Conservation (phyloP, 2,888 invertebrate species). For the Trachelus iudaicus region DNA sequence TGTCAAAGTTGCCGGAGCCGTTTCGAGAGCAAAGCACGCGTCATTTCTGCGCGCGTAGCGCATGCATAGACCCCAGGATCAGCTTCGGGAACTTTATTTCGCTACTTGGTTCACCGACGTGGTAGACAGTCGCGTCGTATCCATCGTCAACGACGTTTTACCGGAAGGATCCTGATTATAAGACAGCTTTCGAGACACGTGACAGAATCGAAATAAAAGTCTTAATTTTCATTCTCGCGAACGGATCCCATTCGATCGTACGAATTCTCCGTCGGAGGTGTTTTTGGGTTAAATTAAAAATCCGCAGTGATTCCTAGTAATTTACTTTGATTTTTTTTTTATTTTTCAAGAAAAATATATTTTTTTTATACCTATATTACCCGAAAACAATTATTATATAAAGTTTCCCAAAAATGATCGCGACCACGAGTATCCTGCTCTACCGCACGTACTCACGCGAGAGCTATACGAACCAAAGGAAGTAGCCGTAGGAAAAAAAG, state of each 20-base stretch:
- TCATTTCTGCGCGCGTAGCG: slow-evolving; percentile 24
- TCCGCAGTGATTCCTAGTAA: neutral
- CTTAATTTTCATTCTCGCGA: neutral
- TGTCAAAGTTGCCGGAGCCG: neutral
- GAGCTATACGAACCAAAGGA: neutral
- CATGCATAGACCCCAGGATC: slow-evolving; percentile 29
- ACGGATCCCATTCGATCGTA: neutral
- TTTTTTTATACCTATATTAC: neutral
- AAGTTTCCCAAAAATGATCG: neutral
- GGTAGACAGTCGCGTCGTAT: slow-evolving; percentile 48
- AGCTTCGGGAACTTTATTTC: slow-evolving; percentile 30
- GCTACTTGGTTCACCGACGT: slow-evolving; percentile 22
- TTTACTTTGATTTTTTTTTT: neutral
- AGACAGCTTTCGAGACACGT: neutral
- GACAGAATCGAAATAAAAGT: neutral
- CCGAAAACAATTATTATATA: neutral
- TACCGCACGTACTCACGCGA: neutral
- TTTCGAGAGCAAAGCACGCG: neutral
- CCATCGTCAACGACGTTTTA: slow-evolving; percentile 44
- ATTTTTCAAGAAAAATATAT: neutral
- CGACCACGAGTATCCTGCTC: neutral
- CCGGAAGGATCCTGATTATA: neutral
- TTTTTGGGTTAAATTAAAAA: neutral
- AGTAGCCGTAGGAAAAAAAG: neutral
- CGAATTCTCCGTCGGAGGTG: neutral